Evolutionary conservation across 2,113 vertebrate genomes (phyloP).

Genomic region (Prietella phreatophila): DNA sequence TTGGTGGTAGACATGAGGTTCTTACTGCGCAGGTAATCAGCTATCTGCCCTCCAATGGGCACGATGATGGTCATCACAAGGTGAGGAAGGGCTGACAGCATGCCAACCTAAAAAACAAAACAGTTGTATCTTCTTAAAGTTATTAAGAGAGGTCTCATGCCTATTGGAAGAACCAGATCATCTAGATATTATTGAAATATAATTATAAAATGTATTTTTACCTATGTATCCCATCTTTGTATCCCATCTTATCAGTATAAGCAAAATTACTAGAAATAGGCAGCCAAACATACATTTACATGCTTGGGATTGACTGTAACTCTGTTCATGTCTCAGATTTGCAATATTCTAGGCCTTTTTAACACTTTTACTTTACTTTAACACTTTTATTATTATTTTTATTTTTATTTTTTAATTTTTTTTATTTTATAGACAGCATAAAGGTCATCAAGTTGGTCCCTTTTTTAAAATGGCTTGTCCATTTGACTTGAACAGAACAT

Average conservation of each 20-base stretch:
- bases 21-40: conserved; percentile 88
- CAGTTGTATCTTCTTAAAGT: not conserved
- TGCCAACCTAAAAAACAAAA: conserved; percentile 80
- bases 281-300: not conserved
- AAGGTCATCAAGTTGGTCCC: not conserved
- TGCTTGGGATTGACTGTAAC: not conserved
- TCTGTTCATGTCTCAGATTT: not conserved
- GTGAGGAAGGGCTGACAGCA: conserved; percentile 93
- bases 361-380: not conserved
- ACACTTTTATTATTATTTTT: no score
- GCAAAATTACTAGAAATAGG: not conserved
- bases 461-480: not conserved
- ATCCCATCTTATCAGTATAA: not conserved
- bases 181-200: not conserved
- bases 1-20: conserved; percentile 94
- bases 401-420: no score
- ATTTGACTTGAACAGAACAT: not conserved
- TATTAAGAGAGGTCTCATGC: no score
- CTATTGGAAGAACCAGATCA: not conserved
- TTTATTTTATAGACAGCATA: not conserved
- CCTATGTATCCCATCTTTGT: not conserved
- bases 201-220: not conserved
- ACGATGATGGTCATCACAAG: conserved; percentile 99
- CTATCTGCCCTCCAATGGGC: conserved; percentile 95
- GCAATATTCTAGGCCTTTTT: not conserved